phyloP scores from a whole-genome alignment of 2,888 invertebrate species.

The Kryphioiulus occultus region DNA sequence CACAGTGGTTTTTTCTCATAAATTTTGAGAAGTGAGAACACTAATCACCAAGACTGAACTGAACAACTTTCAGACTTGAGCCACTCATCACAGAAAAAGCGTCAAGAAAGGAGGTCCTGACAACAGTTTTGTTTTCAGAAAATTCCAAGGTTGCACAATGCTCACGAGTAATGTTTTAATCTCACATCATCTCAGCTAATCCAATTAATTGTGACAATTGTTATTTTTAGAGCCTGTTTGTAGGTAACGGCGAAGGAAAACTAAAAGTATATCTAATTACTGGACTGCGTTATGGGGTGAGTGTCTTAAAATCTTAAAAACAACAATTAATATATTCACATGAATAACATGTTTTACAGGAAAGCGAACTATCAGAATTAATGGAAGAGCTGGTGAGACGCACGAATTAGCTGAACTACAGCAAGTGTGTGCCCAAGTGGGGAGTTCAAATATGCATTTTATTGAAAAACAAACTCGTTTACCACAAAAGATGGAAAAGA shows the following conservation, averaged over 20 bases:
- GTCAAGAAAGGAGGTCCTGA: slow-evolving; percentile 44
- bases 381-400: neutral
- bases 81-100: slow-evolving; percentile 48
- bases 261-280: slow-evolving; percentile 16
- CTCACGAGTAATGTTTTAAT: neutral
- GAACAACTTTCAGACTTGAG: slow-evolving; percentile 40
- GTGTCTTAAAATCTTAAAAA: neutral
- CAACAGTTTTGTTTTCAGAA: slow-evolving; percentile 44
- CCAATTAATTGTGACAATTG: neutral
- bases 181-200: neutral
- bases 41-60: no score
- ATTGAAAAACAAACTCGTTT: slow-evolving; percentile 29
- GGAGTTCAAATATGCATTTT: neutral
- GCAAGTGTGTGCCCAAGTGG: neutral
- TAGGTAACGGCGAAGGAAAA: slow-evolving; percentile 37
- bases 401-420: neutral
- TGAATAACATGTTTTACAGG: slow-evolving; percentile 16
- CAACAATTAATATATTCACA: neutral
- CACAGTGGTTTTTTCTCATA: neutral
- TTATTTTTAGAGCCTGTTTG: slow-evolving; percentile 26
- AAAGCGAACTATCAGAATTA: slow-evolving; percentile 37
- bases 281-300: slow-evolving; percentile 4
- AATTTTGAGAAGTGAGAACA: no score
- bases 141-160: slow-evolving; percentile 16
- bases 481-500: slow-evolving; percentile 5